Percentiles rank a stretch among this genome's conserved stretches.
These are phyloP conservation scores for Steatocranus sp. DNA, from an alignment of 2,797 vertebrate species.

Conservation along the genomic window DNA sequence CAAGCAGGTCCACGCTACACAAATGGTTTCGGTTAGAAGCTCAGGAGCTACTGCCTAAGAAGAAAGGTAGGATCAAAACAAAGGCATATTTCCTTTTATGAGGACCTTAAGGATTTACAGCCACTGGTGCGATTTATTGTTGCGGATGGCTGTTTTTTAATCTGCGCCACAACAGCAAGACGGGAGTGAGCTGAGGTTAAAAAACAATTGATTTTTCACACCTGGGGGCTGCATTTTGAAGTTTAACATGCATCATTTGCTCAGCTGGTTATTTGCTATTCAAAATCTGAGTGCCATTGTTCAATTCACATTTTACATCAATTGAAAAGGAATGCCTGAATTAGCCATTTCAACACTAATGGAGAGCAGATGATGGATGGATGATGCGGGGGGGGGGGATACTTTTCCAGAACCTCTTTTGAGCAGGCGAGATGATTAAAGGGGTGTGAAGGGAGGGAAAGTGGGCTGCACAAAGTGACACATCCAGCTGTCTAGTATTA, in stretches of 20 bases:
- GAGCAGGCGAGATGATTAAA: conserved; percentile 43
- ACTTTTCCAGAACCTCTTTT: conserved; percentile 18
- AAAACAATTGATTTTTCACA: not conserved
- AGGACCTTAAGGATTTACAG: conserved; percentile 51
- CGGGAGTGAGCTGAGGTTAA: not conserved
- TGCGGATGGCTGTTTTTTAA: conserved; percentile 17
- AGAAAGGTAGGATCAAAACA: conserved; percentile 59
- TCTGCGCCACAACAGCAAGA: conserved; percentile 23
- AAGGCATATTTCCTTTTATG: conserved; percentile 66
- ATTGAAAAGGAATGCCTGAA: not conserved
- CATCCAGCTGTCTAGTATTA: conserved; percentile 31
- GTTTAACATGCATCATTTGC: not conserved
- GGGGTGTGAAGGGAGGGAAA: conserved; percentile 1
- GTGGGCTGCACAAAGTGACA: conserved; percentile 19
- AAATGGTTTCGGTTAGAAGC: conserved; percentile 59
- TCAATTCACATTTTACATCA: conserved; percentile 27
- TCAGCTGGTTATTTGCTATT: not conserved
- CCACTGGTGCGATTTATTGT: conserved; percentile 42
- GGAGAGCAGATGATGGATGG: conserved; percentile 50
- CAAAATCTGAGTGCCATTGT: not conserved
- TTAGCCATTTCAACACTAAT: conserved; percentile 39
- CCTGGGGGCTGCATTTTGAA: not conserved
- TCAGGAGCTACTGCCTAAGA: conserved; percentile 39
- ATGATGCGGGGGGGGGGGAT: not conserved
- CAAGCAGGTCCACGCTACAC: conserved; percentile 14